phyloP scores from a whole-genome alignment of 1,140 invertebrate species.

The Sycophaga agraensis region DNA sequence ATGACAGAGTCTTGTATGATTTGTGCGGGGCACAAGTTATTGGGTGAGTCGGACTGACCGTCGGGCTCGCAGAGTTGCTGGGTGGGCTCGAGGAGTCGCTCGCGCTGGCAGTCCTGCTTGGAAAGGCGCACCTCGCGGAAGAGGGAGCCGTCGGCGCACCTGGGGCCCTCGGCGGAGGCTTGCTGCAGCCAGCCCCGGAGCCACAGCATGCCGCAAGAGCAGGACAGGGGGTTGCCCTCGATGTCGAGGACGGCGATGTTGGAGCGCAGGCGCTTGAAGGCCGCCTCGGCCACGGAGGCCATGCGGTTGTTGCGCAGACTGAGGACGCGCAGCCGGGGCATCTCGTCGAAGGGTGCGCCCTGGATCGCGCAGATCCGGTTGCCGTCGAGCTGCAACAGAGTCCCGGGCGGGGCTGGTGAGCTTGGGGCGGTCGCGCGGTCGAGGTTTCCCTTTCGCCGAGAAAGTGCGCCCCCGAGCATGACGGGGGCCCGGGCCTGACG shows the following conservation, averaged over 20 bases:
- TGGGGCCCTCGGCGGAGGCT: constrained; percentile 68
- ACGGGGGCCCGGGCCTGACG: background rate
- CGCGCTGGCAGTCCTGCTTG: constrained; percentile 65
- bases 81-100: constrained; percentile 59
- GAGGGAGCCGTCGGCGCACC: constrained; percentile 73
- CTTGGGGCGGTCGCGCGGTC: background rate
- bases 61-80: constrained; percentile 67
- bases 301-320: constrained; percentile 79
- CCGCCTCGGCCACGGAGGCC: constrained; percentile 71
- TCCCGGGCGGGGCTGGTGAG: too few relatives aligned
- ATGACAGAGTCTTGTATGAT: too few relatives aligned
- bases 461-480: constrained; percentile 36
- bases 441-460: constrained; percentile 44
- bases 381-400: constrained; percentile 63
- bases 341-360: constrained; percentile 74
- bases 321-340: constrained; percentile 77
- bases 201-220: constrained; percentile 80
- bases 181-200: constrained; percentile 78
- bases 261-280: constrained; percentile 72
- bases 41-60: constrained; percentile 57
- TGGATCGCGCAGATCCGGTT: constrained; percentile 72
- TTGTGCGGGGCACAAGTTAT: too few relatives aligned
- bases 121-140: constrained; percentile 71
- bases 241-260: constrained; percentile 83
- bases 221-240: constrained; percentile 82